A percentile compares a stretch with the other conserved stretches of the same genome.
Evolutionary conservation across 2,113 vertebrate species (phyloP).

Genomic region (Sebastes fasciatus): DNA sequence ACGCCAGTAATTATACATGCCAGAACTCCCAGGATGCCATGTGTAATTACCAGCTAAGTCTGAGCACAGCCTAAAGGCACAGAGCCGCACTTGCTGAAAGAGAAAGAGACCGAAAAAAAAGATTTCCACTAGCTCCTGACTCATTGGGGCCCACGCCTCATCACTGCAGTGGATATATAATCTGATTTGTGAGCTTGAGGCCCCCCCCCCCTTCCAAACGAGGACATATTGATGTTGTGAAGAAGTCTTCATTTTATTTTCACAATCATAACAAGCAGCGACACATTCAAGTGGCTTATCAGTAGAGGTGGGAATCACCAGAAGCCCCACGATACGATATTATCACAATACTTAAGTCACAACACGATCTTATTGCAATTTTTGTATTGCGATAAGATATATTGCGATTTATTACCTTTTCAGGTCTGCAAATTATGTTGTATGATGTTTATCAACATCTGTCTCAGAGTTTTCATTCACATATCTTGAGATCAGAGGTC

Average conservation of each 20-base stretch:
- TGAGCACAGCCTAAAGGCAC: constrained; percentile 69
- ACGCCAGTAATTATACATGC: constrained; percentile 77
- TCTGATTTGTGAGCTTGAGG: constrained; percentile 35
- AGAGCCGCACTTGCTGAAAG: constrained; percentile 46
- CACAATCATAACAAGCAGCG: constrained; percentile 7
- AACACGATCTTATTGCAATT: too few species aligned
- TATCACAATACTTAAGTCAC: too few species aligned
- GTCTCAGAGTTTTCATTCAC: too few species aligned
- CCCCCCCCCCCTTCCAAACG: constrained; percentile 6
- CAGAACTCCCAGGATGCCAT: constrained; percentile 76
- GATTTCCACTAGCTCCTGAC: constrained; percentile 47
- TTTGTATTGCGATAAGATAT: too few species aligned
- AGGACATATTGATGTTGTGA: constrained; percentile 28
- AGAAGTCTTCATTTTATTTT: constrained; percentile 8
- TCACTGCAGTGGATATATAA: constrained; percentile 34
- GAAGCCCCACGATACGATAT: too few species aligned
- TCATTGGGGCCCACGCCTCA: constrained; percentile 36
- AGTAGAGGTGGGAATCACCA: too few species aligned
- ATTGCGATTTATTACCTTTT: too few species aligned
- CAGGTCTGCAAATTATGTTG: too few species aligned
- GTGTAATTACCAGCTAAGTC: constrained; percentile 78
- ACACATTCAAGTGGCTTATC: neutral
- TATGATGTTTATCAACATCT: too few species aligned
- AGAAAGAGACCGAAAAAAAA: constrained; percentile 33
- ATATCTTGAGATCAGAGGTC: too few species aligned